These are phyloP conservation scores for Siphamia tubifer DNA, from an alignment of 2,113 vertebrate genomes.

Conservation along the genomic window DNA sequence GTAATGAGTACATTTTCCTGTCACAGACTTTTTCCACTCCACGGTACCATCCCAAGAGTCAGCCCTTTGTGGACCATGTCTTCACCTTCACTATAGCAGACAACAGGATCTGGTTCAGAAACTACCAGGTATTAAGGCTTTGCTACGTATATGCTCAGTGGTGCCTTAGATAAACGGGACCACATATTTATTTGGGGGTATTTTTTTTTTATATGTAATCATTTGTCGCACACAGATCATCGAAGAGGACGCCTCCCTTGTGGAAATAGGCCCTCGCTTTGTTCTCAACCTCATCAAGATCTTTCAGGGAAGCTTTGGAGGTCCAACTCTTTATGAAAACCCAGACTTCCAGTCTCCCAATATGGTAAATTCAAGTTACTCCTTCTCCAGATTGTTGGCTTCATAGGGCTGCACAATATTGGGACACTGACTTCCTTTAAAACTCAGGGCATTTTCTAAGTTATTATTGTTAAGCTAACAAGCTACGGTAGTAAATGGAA, in stretches of 20 bases:
- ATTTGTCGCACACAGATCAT: slow-evolving; percentile 83
- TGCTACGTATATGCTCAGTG: background rate
- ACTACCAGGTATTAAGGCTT: slow-evolving; percentile 92
- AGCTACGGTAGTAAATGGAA: too few relatives aligned
- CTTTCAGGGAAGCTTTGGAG: slow-evolving; percentile 96
- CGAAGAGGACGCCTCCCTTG: slow-evolving; percentile 92
- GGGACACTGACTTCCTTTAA: too few relatives aligned
- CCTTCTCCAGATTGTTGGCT: too few relatives aligned
- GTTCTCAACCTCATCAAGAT: slow-evolving; percentile 96
- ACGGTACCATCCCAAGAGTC: slow-evolving; percentile 93
- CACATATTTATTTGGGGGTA: too few relatives aligned
- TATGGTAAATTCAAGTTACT: slow-evolving; percentile 85
- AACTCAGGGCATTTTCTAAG: too few relatives aligned
- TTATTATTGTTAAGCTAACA: too few relatives aligned
- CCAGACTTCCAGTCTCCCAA: slow-evolving; percentile 91
- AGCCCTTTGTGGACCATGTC: slow-evolving; percentile 96
- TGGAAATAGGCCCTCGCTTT: slow-evolving; percentile 96
- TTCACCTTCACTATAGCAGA: slow-evolving; percentile 91
- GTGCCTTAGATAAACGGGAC: too few relatives aligned
- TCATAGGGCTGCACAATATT: too few relatives aligned
- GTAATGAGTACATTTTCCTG: background rate
- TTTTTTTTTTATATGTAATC: background rate
- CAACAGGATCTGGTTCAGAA: slow-evolving; percentile 96
- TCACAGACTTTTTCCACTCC: slow-evolving; percentile 93
- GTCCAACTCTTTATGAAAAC: slow-evolving; percentile 93